Evolutionary conservation across 2,888 invertebrate genomes (phyloP).

Genomic region (Julus scanicus): DNA sequence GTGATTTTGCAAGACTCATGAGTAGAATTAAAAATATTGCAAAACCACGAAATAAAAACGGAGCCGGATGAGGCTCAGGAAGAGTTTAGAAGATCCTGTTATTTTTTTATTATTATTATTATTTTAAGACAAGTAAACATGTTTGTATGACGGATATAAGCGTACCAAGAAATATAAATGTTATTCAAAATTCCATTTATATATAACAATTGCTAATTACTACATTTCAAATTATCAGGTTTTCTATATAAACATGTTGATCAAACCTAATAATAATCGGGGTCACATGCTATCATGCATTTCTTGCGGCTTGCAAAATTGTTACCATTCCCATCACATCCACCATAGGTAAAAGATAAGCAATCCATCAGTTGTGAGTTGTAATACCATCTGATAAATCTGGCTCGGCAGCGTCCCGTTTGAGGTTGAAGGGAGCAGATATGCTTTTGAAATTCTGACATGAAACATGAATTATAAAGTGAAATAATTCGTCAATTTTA

Average conservation of each 20-base stretch:
- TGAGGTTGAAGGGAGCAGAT: not conserved
- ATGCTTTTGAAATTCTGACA: not conserved
- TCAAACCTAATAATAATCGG: not conserved
- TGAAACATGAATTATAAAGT: not conserved
- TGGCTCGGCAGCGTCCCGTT: slow-evolving; percentile 41
- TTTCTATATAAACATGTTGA: not conserved
- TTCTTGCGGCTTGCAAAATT: not conserved
- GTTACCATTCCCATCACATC: slow-evolving; percentile 46
- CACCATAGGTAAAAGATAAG: not conserved
- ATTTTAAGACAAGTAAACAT: not conserved
- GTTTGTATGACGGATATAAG: not conserved
- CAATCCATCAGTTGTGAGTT: not conserved
- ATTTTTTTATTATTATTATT: not conserved
- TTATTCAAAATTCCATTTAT: too few relatives aligned
- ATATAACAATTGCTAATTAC: too few relatives aligned
- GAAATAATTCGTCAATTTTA: not conserved
- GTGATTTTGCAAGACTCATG: not conserved
- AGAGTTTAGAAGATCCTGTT: not conserved
- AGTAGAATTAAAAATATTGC: not conserved
- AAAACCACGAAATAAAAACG: not conserved
- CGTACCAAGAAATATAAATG: too few relatives aligned
- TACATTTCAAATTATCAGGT: too few relatives aligned
- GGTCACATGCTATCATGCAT: slow-evolving; percentile 17
- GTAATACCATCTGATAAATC: slow-evolving; percentile 47
- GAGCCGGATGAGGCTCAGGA: not conserved